These are phyloP conservation scores for Emmelina monodactyla DNA, from an alignment of 2,888 invertebrate species.

Conservation along the genomic window DNA sequence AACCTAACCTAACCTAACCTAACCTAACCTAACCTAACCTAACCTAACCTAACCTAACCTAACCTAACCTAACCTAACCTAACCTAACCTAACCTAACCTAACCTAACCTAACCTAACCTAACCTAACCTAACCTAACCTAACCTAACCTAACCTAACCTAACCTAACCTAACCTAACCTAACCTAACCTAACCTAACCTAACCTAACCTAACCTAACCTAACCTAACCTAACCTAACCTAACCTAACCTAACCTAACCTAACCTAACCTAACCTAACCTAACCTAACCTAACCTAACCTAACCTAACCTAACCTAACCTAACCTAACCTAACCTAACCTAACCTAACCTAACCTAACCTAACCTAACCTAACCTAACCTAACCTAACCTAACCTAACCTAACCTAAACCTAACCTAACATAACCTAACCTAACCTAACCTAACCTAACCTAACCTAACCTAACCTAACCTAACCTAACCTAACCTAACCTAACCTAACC, in stretches of 20 bases:
- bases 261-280: slow-evolving; percentile 12
- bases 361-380: slow-evolving; percentile 13
- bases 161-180: slow-evolving; percentile 14
- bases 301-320: slow-evolving; percentile 13
- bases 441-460: slow-evolving; percentile 13
- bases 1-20: slow-evolving; percentile 15
- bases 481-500: slow-evolving; percentile 19
- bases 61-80: slow-evolving; percentile 18
- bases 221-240: slow-evolving; percentile 7
- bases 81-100: slow-evolving; percentile 14
- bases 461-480: slow-evolving; percentile 19
- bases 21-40: slow-evolving; percentile 16
- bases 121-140: slow-evolving; percentile 22
- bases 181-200: slow-evolving; percentile 15
- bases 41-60: slow-evolving; percentile 19
- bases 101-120: slow-evolving; percentile 18
- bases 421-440: slow-evolving; percentile 1
- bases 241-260: slow-evolving; percentile 11
- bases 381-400: slow-evolving; percentile 14
- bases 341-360: slow-evolving; percentile 3
- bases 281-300: slow-evolving; percentile 11
- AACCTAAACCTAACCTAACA: slow-evolving; percentile 5
- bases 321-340: slow-evolving; percentile 1
- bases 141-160: slow-evolving; percentile 17
- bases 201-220: slow-evolving; percentile 14